Evolutionary conservation across 1,140 invertebrate genomes (phyloP), one percentile per base, ranked within the genome.

Genomic region (Maconellicoccus hirsutus): DNA sequence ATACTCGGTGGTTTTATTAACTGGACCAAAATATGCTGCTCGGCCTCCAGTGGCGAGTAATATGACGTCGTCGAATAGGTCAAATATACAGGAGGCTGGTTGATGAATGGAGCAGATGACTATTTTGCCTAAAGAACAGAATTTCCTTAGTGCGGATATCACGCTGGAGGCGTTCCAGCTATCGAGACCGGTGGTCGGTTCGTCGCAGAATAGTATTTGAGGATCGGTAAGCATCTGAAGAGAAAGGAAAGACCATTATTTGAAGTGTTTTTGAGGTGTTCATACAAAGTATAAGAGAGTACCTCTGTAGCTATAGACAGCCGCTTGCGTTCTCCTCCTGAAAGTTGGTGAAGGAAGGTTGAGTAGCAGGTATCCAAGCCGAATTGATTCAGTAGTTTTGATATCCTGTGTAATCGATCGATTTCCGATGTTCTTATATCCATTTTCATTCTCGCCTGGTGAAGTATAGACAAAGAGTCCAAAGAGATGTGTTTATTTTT

Each of bases 21-120:
- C 82, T 6, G 82, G 82, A n/a, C 93, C 93, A 76, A 92, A 86
- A 78, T 87, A 96, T 0, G 90, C 89, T 21, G 92, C 83, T 74
- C 86, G 82, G 12, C 93, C 94, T 71, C 86, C 86, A 1, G 92
- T 82, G 69, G 95, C 78, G 21, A 94, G 78, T 16, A 94, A 82
- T n/a, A 92, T 70, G 1, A 77, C 69, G 0, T 91, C 86, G 79
- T 98, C 94, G 79, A 98, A 98, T 85, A 93, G 94, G 79, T 96
- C 93, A 79, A 98, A 98, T 16, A 98, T 81, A 75, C 94, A 87
- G 1, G 95, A 94, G 73, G 93, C 94, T 1, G 96, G 95, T 78
- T 98, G 96, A 81, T 98, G 96, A 74, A 98, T 97, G 8, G 95
- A 97, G 78, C 94, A 96, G 70, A 98, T 90, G 70, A 98, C 74